Conservation (phyloP, 2,113 vertebrate species). For the Oncorhynchus masou region DNA sequence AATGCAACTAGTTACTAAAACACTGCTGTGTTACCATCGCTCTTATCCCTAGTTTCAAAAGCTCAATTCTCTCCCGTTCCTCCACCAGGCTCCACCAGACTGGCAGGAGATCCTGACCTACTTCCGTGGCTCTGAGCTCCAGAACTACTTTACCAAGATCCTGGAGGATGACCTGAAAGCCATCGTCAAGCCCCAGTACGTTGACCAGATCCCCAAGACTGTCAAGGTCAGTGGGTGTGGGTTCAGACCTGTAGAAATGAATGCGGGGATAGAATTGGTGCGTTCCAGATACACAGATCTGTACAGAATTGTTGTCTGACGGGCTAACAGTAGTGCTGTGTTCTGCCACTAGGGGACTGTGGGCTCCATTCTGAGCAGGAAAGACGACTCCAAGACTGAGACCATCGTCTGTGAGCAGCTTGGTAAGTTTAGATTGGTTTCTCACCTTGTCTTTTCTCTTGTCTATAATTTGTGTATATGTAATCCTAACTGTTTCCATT, state of each 20-base stretch:
- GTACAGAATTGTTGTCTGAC: not conserved
- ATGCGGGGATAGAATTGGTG: not conserved
- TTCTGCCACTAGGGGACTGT: constrained; percentile 86
- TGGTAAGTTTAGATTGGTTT: constrained; percentile 69
- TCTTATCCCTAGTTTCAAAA: too few species aligned
- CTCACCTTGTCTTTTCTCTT: not conserved
- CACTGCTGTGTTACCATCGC: too few species aligned
- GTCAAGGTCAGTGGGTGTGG: constrained; percentile 82
- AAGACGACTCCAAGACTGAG: constrained; percentile 94
- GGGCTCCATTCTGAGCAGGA: constrained; percentile 92
- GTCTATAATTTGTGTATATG: too few species aligned
- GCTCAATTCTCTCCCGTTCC: too few species aligned
- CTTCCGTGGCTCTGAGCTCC: constrained; percentile 95
- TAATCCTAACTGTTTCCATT: too few species aligned
- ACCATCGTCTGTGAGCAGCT: constrained; percentile 86
- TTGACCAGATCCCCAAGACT: constrained; percentile 98
- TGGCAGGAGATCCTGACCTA: constrained; percentile 99
- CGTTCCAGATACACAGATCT: not conserved
- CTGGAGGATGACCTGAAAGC: constrained; percentile 97
- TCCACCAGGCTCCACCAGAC: constrained; percentile 87
- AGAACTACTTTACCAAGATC: constrained; percentile 99
- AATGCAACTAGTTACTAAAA: too few species aligned
- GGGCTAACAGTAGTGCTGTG: not conserved
- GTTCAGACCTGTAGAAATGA: not conserved
- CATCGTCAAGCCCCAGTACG: constrained; percentile 98